These are phyloP conservation scores for Alviniconcha marisindica DNA, from an alignment of 1,140 invertebrate genomes.

Conservation along the genomic window DNA sequence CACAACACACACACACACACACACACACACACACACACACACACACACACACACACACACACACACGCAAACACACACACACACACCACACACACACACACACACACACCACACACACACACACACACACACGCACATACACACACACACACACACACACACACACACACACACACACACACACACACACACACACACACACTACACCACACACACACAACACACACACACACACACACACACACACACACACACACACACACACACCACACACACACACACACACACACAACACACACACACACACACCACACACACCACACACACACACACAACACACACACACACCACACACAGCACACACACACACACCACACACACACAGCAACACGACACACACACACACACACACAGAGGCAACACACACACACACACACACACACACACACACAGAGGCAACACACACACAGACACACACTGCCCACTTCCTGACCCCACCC, in stretches of 20 bases:
- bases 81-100: background rate
- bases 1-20: too few relatives aligned
- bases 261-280: background rate
- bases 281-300: constrained; percentile 17
- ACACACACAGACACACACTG: too few relatives aligned
- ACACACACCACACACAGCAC: constrained; percentile 6
- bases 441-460: background rate
- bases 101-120: constrained; percentile 3
- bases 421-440: constrained; percentile 12
- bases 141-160: background rate
- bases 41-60: background rate
- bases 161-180: background rate
- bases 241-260: constrained; percentile 5
- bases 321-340: constrained; percentile 6
- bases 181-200: background rate
- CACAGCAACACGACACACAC: background rate
- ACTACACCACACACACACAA: background rate
- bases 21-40: background rate
- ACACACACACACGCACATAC: background rate
- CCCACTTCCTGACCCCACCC: background rate
- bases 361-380: constrained; percentile 14
- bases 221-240: background rate
- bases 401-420: constrained; percentile 3
- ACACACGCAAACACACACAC: too few relatives aligned
- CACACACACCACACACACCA: constrained; percentile 15